Base-by-base conservation (phyloP, 2,888 invertebrate species). In the Peribatodes rhomboidaria region DNA sequence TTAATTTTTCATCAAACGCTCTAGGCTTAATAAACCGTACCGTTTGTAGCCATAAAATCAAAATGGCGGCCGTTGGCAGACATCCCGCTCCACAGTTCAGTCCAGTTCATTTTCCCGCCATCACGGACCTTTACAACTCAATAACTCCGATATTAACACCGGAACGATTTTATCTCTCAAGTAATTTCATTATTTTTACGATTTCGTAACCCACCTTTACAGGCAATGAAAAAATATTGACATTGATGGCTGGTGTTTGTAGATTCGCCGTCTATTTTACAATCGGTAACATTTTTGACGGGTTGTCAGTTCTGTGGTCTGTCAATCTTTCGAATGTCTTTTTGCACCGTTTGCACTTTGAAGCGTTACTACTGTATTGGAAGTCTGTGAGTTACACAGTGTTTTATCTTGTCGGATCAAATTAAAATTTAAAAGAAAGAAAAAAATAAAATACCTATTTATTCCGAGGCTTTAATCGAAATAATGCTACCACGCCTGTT, bases 161-260 rank as follows among this genome's bases (percentile, higher is more conserved):
- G 42, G 59, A 11, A 31, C 66, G 56, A 53, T 53, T 64, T 65
- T 56, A 65, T 54, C 57, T 61, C 52, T 14, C 47, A 39, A 33
- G 58, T 65, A 49, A 57, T 62, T 63, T 64, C 49, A 50, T 65
- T 61, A 68, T 64, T 53, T 68, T 71, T 65, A 68, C 49, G 64
- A 59, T 59, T 64, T 10, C 46, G 46, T 56, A 46, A 54, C 35
- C 39, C 55, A 60, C 53, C 57, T 65, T 68, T 52, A 65, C 58
- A 42, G 64, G 39, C 57, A 8, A 59, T 70, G 41, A 61, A 65
- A 39, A 33, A 42, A 35, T 50, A 47, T 39, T 60, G 67, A 62
- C 62, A 62, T 60, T 62, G 18, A 58, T 49, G 47, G 33, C 56
- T 35, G 41, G 6, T 4, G 6, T 27, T 6, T 27, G 27, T 27